Evolutionary conservation across 2,888 invertebrate genomes (phyloP), one percentile per base, ranked within the genome.

Genomic region (Saturnia japonica): DNA sequence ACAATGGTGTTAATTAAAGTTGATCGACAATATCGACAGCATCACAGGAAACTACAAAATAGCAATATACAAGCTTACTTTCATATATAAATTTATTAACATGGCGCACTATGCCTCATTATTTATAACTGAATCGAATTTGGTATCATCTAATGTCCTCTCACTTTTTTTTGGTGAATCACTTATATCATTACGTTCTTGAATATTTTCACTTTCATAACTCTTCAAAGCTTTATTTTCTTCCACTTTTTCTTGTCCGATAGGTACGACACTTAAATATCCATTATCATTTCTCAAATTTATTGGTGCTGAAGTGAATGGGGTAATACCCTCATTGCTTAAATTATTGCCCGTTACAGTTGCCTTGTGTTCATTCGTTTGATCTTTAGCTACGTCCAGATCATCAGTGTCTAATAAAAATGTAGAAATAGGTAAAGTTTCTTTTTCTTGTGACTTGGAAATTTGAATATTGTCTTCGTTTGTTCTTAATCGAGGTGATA

Each of bases 131-230:
- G 88, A 84, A 82, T 90, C 86, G 75, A 86, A 86, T 83, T 88
- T 88, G 79, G 81, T 87, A 79, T 84, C 79, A 78, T 89, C 88
- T 85, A 91, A 82, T 89, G 90, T 91, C 86, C 91, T 91, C 82
- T 89, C 91, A 90, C 90, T 93, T 74, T 89, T 89, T 89, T 92
- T 91, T 84, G 87, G 88, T 69, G 88, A 89, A 88, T 91, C 91
- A 90, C 91, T 93, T 78, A 93, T 93, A 78, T 88, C 88, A 81
- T 93, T 94, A 73, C 91, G 78, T 76, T 88, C 87, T 83, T 87
- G 84, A 78, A 85, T 85, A 72, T 82, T 88, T 80, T 88, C 88
- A 85, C 83, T 88, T 76, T 85, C 88, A 72, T 83, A 84, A 68
- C 77, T 78, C 70, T 87, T 84, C 69, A 84, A 72, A 68, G 83